These are phyloP conservation scores for Pseudotriccus pelzelni DNA, from an alignment of 2,797 vertebrate genomes.

Conservation along the genomic window DNA sequence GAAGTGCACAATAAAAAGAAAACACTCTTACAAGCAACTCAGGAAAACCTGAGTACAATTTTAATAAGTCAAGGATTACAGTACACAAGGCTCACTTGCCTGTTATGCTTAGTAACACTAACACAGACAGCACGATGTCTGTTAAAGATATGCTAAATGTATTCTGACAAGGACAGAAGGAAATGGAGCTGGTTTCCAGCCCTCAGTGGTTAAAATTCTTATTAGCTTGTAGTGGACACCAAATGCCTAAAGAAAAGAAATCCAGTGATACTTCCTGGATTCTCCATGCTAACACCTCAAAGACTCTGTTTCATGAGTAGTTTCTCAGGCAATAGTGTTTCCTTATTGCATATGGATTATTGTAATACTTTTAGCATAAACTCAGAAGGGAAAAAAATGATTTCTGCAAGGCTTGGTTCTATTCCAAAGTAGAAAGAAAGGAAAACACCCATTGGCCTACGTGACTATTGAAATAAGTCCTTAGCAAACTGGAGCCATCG, in stretches of 20 bases:
- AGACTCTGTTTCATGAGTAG: background rate
- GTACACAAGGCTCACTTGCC: background rate
- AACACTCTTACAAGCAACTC: background rate
- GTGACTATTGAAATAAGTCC: background rate
- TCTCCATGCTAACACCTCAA: background rate
- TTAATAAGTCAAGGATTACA: background rate
- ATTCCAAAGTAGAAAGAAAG: background rate
- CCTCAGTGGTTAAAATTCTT: background rate
- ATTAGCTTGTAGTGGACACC: background rate
- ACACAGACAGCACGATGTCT: background rate
- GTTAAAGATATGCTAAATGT: background rate
- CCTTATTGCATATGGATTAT: background rate
- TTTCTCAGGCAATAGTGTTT: background rate
- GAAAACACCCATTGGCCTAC: background rate
- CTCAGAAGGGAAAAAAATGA: background rate
- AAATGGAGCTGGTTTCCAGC: background rate
- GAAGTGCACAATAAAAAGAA: background rate
- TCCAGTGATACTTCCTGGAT: background rate
- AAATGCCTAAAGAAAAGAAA: background rate
- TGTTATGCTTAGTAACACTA: background rate
- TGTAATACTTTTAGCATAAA: constrained; percentile 22
- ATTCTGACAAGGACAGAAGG: background rate
- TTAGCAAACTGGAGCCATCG: background rate
- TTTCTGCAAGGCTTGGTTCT: constrained; percentile 21
- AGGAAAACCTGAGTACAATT: background rate